phyloP scores from a whole-genome alignment of 2,888 invertebrate genomes.

The Ptilodon capucinus region DNA sequence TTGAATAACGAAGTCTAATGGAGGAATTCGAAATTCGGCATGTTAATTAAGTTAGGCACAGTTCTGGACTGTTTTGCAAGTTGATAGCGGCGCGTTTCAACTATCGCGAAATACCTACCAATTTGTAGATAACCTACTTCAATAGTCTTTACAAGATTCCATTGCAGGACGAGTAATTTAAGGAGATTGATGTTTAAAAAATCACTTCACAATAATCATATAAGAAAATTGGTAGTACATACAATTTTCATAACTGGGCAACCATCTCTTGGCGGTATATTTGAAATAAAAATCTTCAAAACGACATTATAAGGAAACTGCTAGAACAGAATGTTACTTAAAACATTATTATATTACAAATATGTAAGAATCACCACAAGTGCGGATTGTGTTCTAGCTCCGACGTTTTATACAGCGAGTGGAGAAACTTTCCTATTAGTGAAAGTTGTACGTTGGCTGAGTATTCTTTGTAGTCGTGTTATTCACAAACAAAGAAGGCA shows the following conservation, averaged over 20 bases:
- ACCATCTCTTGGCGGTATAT: too few species aligned
- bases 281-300: too few species aligned
- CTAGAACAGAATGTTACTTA: too few species aligned
- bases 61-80: conserved; percentile 39
- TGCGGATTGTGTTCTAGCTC: conserved; percentile 1
- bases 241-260: too few species aligned
- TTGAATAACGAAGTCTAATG: conserved; percentile 50
- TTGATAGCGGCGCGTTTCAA: conserved; percentile 25
- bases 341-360: too few species aligned
- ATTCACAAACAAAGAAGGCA: conserved; percentile 18
- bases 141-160: not conserved
- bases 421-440: conserved; percentile 21
- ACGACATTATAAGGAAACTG: too few species aligned
- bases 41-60: conserved; percentile 58
- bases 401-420: conserved; percentile 17
- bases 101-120: conserved; percentile 29
- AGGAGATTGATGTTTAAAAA: too few species aligned
- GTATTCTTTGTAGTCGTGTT: conserved; percentile 5
- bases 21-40: conserved; percentile 47
- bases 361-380: not conserved
- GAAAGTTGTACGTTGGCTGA: conserved; percentile 12
- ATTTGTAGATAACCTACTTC: too few species aligned
- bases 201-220: too few species aligned
- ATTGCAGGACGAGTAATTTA: not conserved
- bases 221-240: too few species aligned